Percentiles rank a stretch among this genome's conserved stretches.
phyloP scores from a whole-genome alignment of 2,888 invertebrate species.

The Cheilosia pagana region DNA sequence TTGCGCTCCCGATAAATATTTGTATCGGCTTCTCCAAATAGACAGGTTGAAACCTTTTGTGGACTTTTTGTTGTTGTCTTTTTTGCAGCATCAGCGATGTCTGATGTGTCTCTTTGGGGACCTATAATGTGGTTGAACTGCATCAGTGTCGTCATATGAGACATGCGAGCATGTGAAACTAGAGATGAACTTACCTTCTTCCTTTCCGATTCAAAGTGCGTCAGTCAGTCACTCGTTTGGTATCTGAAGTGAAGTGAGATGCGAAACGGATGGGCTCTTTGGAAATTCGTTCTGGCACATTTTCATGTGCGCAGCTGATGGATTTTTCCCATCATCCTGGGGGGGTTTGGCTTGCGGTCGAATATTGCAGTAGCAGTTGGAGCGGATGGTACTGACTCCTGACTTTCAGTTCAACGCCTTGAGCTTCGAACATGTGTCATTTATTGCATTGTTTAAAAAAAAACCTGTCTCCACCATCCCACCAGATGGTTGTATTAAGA shows the following conservation, averaged over 20 bases:
- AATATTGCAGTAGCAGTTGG: no score
- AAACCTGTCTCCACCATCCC: no score
- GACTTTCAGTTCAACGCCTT: no score
- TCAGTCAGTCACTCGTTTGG: slow-evolving; percentile 40
- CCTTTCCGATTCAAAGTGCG: slow-evolving; percentile 37
- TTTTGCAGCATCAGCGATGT: slow-evolving; percentile 18
- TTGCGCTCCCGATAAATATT: slow-evolving; percentile 14
- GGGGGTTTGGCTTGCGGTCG: no score
- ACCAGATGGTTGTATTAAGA: no score
- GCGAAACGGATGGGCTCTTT: slow-evolving; percentile 1
- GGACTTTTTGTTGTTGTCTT: slow-evolving; percentile 31
- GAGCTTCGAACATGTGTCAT: no score
- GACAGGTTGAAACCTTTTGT: slow-evolving; percentile 49
- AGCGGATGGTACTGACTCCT: no score
- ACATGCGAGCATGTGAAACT: slow-evolving; percentile 30
- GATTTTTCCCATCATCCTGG: no score
- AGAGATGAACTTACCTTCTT: neutral
- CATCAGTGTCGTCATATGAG: slow-evolving; percentile 35
- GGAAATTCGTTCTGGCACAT: slow-evolving; percentile 16
- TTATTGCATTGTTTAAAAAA: no score
- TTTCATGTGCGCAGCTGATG: slow-evolving; percentile 13
- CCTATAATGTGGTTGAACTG: slow-evolving; percentile 33
- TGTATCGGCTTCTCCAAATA: slow-evolving; percentile 42
- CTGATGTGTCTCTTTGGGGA: slow-evolving; percentile 27
- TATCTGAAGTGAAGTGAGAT: slow-evolving; percentile 17